Evolutionary conservation across 1,140 invertebrate genomes (phyloP), one percentile per base, ranked within the genome.

Genomic region (Eubasilissa regina): DNA sequence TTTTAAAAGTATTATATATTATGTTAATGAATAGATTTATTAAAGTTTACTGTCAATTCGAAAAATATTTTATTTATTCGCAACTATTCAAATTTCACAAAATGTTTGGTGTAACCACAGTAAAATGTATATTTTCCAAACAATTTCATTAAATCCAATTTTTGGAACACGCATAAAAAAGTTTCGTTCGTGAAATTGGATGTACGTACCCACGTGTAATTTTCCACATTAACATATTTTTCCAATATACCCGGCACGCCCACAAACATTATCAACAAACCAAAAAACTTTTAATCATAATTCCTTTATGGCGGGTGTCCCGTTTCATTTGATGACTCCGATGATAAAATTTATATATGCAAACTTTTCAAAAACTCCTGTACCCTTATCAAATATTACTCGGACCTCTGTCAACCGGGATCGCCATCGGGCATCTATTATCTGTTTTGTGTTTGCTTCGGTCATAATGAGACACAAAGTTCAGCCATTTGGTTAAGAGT

Each of bases 321-420:
- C 45, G 47, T 70, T 70, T 48, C 48, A 70, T 70, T 70, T 70
- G 66, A 70, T 25, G 17, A 25, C 45, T 7, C 6, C 19, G 51
- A 70, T 70, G 66, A 48, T 53, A 70, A 70, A 70, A 70, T 51
- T 25, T 19, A 51, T 70, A 70, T 53, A n/a, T 1, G 19, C 45
- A 51, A 48, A 70, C 66, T 70, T 70, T 70, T 70, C 45, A 21
- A 48, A 70, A 70, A 21, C 19, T 51, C 15, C 66, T 48, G 44
- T 21, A 70, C 66, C 66, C 66, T 70, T 70, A 53, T 70, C 66
- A 70, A 70, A 70, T 70, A 70, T 51, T 70, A 48, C 44, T 70
- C 19, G 66, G 66, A 70, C 66, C 66, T 70, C 25, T 70, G 66
- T 70, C 66, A 70, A 70, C 47, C 25, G 12, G 66, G 47, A 48